phyloP scores from a whole-genome alignment of 2,888 invertebrate genomes.

The Pemphredon lugubris region DNA sequence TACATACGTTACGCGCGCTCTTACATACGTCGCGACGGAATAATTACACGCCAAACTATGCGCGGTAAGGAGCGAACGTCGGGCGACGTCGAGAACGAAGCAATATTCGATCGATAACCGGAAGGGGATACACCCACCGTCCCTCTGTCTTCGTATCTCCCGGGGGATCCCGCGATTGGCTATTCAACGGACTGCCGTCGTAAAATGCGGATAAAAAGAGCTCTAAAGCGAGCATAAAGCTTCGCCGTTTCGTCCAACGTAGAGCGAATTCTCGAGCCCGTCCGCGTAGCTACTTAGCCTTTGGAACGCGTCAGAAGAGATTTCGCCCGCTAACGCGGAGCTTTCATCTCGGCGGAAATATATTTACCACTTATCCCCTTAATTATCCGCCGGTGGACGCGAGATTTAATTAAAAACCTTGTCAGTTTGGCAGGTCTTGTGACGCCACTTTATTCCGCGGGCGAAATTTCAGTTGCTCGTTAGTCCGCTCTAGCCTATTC shows the following conservation, averaged over 20 bases:
- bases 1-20: no score
- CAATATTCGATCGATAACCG: no score
- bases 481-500: no score
- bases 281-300: conserved; percentile 2
- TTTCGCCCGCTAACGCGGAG: conserved; percentile 5
- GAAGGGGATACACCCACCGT: no score
- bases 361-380: neutral
- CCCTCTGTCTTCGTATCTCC: no score
- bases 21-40: no score
- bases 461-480: no score
- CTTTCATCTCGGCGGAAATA: neutral
- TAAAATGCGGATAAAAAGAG: conserved; percentile 44
- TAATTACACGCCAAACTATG: no score
- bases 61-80: no score
- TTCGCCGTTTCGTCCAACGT: conserved; percentile 15
- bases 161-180: conserved; percentile 32
- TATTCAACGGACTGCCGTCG: conserved; percentile 28
- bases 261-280: conserved; percentile 15
- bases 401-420: neutral
- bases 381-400: neutral
- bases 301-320: conserved; percentile 5
- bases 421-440: no score
- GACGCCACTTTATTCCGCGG: no score
- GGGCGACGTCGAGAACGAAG: no score
- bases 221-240: conserved; percentile 30